Conservation (phyloP, 2,113 vertebrate species). For the Datnioides undecimradiatus region DNA sequence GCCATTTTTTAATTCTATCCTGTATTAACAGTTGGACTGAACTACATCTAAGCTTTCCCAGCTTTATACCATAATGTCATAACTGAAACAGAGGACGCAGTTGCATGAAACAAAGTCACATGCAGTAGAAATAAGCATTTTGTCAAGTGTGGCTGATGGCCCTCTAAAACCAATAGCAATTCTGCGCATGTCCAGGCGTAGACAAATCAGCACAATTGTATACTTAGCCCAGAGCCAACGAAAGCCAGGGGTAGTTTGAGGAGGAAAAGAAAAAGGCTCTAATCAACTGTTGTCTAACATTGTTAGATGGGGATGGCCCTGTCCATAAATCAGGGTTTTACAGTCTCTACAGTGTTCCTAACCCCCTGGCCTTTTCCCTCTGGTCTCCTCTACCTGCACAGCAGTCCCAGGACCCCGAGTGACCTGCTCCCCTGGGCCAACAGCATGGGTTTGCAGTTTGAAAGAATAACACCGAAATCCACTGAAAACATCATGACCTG, state of each 20-base stretch:
- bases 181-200: conserved; percentile 25
- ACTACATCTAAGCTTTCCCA: not conserved
- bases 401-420: conserved; percentile 42
- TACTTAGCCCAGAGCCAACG: conserved; percentile 12
- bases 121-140: not conserved
- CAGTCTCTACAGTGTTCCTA: conserved; percentile 50
- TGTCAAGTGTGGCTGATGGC: not conserved
- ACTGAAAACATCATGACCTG: conserved; percentile 27
- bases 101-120: not conserved
- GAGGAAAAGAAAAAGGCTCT: conserved; percentile 26
- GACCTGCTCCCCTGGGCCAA: conserved; percentile 54
- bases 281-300: conserved; percentile 51
- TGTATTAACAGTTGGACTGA: not conserved
- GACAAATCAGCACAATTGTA: conserved; percentile 24
- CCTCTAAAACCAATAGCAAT: conserved; percentile 19
- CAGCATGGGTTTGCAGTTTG: conserved; percentile 30
- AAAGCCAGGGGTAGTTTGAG: conserved; percentile 15
- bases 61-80: not conserved
- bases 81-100: not conserved
- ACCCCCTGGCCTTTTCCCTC: conserved; percentile 59
- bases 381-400: conserved; percentile 36
- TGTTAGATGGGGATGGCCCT: conserved; percentile 38
- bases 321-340: conserved; percentile 76
- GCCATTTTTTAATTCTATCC: not conserved
- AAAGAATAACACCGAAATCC: conserved; percentile 40